Conservation (phyloP, 1,140 invertebrate genomes). For the Lysiphlebus fabarum region DNA sequence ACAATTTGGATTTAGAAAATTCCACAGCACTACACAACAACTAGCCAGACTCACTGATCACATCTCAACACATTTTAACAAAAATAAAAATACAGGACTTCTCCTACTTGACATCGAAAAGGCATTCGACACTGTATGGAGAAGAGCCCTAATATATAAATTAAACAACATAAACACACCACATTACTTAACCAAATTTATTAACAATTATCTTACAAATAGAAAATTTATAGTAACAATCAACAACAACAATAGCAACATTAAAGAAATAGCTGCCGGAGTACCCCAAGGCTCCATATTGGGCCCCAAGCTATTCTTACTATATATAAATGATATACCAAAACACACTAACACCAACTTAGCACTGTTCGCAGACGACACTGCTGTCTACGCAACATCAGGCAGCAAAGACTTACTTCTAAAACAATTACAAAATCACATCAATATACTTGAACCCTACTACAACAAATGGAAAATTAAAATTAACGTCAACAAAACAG, state of each 20-base stretch:
- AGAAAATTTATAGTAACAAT: constrained; percentile 29
- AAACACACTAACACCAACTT: constrained; percentile 15
- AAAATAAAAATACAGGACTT: constrained; percentile 27
- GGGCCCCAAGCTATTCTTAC: constrained; percentile 30
- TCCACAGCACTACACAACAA: constrained; percentile 35
- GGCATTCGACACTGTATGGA: constrained; percentile 40
- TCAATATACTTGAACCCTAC: constrained; percentile 13
- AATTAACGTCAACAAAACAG: constrained; percentile 29
- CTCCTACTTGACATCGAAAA: constrained; percentile 38
- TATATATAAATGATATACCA: constrained; percentile 37
- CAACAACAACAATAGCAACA: constrained; percentile 14
- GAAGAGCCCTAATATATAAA: constrained; percentile 37
- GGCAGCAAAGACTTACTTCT: constrained; percentile 12
- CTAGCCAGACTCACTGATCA: constrained; percentile 31
- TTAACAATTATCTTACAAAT: constrained; percentile 26
- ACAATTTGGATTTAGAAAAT: constrained; percentile 41
- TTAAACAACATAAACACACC: constrained; percentile 23
- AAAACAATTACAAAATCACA: constrained; percentile 10
- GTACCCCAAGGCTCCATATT: constrained; percentile 35
- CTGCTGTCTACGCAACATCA: constrained; percentile 23
- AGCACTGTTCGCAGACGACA: constrained; percentile 36
- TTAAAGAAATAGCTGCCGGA: constrained; percentile 26
- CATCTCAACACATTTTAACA: constrained; percentile 30
- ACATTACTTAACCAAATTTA: constrained; percentile 24
- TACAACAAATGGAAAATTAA: constrained; percentile 32